Conservation (phyloP, 1,140 invertebrate genomes). For the Plectrocnemia conspersa region DNA sequence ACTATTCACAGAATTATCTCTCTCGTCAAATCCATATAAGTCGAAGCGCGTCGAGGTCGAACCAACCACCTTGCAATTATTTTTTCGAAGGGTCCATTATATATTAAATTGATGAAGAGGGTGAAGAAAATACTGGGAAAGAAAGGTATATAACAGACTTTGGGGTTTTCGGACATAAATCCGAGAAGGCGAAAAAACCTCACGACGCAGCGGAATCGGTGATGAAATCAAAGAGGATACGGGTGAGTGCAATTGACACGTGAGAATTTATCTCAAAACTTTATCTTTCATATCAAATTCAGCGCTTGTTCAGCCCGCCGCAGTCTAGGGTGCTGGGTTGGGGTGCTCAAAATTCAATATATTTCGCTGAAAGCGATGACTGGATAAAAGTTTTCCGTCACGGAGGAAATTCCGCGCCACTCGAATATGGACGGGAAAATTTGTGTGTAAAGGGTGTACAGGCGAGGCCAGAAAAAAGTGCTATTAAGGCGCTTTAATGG, state of each 20-base stretch:
- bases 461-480: too few species aligned
- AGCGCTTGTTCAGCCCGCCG: constrained; percentile 21
- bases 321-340: constrained; percentile 1
- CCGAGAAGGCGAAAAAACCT: background rate
- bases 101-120: too few species aligned
- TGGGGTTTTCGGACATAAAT: constrained; percentile 6
- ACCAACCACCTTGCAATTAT: too few species aligned
- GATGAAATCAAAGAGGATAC: constrained; percentile 1
- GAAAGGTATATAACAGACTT: too few species aligned
- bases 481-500: too few species aligned
- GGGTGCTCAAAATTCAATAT: constrained; percentile 15
- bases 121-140: too few species aligned
- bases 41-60: too few species aligned
- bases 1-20: too few species aligned
- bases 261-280: constrained; percentile 30
- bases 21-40: too few species aligned
- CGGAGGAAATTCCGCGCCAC: constrained; percentile 4
- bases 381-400: constrained; percentile 19
- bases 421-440: background rate
- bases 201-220: constrained; percentile 3
- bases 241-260: constrained; percentile 22
- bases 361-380: constrained; percentile 15
- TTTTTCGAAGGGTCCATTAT: too few species aligned
- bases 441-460: background rate
- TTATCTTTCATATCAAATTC: constrained; percentile 36